Evolutionary conservation across 2,113 vertebrate genomes (phyloP).

Genomic region (Felis catus): DNA sequence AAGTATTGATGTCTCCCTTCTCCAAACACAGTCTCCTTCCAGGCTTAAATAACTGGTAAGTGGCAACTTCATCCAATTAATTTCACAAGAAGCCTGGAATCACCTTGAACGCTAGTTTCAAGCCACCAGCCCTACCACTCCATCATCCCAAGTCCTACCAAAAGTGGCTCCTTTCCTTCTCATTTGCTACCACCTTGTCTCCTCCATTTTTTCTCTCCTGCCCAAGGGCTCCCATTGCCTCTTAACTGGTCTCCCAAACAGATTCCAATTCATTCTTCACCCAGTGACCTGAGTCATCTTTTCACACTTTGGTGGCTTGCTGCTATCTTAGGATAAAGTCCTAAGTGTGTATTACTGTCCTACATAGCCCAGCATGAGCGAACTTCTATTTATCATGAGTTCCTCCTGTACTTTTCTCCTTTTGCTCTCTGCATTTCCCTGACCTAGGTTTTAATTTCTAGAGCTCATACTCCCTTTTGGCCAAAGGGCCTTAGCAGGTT

Average conservation of each 20-base stretch:
- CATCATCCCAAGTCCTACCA: background rate
- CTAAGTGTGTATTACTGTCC: background rate
- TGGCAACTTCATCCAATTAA: background rate
- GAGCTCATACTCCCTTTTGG: background rate
- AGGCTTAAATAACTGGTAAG: background rate
- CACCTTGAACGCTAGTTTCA: background rate
- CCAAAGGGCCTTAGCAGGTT: background rate
- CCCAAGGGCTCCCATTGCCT: background rate
- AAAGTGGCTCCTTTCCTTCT: background rate
- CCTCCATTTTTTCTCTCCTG: background rate
- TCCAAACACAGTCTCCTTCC: background rate
- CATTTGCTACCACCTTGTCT: background rate
- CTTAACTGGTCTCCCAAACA: background rate
- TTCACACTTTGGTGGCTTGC: background rate
- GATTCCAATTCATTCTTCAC: background rate
- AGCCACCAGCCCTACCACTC: background rate
- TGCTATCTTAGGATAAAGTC: background rate
- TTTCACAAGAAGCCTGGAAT: background rate
- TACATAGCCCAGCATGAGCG: background rate
- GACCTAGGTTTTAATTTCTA: background rate
- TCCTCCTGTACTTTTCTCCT: background rate
- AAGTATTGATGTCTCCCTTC: background rate
- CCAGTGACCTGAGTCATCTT: background rate
- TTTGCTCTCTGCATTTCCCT: background rate
- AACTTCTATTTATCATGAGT: background rate